Base-by-base conservation (phyloP, 2,113 vertebrate species). In the Ciconia maguari region DNA sequence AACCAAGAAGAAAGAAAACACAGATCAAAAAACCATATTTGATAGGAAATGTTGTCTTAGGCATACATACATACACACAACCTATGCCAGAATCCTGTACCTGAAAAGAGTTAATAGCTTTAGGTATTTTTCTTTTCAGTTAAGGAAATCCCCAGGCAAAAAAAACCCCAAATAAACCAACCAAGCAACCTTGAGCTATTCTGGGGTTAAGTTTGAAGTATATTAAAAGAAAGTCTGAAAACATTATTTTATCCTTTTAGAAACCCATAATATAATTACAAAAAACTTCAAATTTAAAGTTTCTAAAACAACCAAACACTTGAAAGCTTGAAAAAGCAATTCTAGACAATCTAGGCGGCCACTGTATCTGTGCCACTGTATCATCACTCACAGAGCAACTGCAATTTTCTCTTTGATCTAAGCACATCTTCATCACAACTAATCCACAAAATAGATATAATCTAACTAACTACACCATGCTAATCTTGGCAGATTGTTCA, bases 111-210 rank as follows among this genome's bases (percentile, higher is more conserved):
- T 46, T 54, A 52, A 65, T 16, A 80, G 27, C 9, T 91, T 81
- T 36, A 81, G 34, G 34, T 71, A n/a, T 49, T 83, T 44, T 82
- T 64, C 4, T 64, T 62, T 49, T 46, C 76, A 79, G 26, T 72
- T 90, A 90, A 91, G 87, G 83, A 94, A 95, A 92, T 89, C 8
- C 17, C 62, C 80, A 91, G 69, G 78, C 30, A 69, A 95, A 95
- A 92, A 61, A 66, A 42, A 0, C 2, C 6, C 13, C 8, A 89
- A 57, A 48, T 27, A 76, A 87, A 54, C 10, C 4, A 90, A 54
- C 15, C 26, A 75, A 76, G 16, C 9, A 66, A 30, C 12, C 13
- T 25, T 52, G 30, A 88, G 20, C 76, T 91, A 57, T 44, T 83
- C 66, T 86, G n/a, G 20, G 81, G 27, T 29, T 87, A 84, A 64